Conservation (phyloP, 1,140 invertebrate genomes). For the Heliconius nattereri region DNA sequence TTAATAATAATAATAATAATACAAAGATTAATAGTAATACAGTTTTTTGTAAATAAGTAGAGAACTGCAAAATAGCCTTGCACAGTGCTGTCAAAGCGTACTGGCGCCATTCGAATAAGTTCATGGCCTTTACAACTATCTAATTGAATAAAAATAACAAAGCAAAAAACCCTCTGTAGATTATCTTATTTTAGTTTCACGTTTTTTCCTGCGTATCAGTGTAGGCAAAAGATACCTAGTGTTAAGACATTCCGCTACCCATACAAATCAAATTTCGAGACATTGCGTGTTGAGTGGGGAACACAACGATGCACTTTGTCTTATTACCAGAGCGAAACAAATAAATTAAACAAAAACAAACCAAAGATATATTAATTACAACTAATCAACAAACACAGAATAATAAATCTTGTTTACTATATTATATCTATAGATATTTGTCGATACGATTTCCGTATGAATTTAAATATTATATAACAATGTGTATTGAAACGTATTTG, state of each 20-base stretch:
- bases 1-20: too few species aligned
- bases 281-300: too few species aligned
- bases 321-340: neutral
- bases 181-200: too few species aligned
- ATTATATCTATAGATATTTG: constrained; percentile 5
- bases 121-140: constrained; percentile 19
- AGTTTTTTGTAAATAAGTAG: constrained; percentile 10
- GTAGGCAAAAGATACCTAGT: too few species aligned
- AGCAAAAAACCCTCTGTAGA: neutral
- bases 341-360: too few species aligned
- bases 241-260: too few species aligned
- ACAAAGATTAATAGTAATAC: too few species aligned
- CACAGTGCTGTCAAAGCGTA: neutral
- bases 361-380: neutral
- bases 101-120: constrained; percentile 17
- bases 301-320: too few species aligned
- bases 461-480: constrained; percentile 1
- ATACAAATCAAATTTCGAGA: neutral
- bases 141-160: neutral
- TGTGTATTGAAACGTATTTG: neutral
- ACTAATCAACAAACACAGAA: neutral
- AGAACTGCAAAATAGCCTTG: constrained; percentile 17
- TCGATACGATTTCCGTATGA: neutral
- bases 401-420: neutral
- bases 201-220: too few species aligned